Conservation (phyloP, 2,888 invertebrate genomes). For the Drosophila meridionalis region DNA sequence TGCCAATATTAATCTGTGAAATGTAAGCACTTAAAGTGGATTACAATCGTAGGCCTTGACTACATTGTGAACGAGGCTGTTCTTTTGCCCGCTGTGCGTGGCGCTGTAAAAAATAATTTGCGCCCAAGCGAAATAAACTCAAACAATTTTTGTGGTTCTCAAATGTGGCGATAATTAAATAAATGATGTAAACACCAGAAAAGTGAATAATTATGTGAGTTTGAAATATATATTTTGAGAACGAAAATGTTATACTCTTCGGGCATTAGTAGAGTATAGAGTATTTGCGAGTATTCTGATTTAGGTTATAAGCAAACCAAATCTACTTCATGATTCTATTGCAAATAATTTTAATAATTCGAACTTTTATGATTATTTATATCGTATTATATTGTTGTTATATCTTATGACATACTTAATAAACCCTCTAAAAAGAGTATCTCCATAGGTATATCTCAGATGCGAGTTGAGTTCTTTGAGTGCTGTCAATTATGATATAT, state of each 20-base stretch:
- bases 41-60: conserved; percentile 15
- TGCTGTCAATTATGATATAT: conserved; percentile 12
- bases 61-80: conserved; percentile 16
- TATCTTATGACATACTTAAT: not conserved
- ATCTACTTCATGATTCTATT: too few species aligned
- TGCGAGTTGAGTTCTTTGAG: conserved; percentile 1
- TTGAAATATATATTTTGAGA: not conserved
- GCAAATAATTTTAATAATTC: too few species aligned
- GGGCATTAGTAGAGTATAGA: not conserved
- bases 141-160: conserved; percentile 6
- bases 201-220: conserved; percentile 4
- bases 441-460: not conserved
- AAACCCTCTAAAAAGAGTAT: not conserved
- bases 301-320: too few species aligned
- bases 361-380: not conserved
- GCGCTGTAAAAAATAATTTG: conserved; percentile 8
- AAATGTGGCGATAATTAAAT: conserved; percentile 42
- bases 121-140: conserved; percentile 1
- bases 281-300: not conserved
- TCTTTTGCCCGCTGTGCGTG: conserved; percentile 29
- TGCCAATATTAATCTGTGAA: conserved; percentile 30
- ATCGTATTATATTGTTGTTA: not conserved
- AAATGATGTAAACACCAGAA: conserved; percentile 36
- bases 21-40: conserved; percentile 27
- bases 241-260: not conserved